Evolutionary conservation across 2,888 invertebrate species (phyloP).

Genomic region (Escarpia spicata): DNA sequence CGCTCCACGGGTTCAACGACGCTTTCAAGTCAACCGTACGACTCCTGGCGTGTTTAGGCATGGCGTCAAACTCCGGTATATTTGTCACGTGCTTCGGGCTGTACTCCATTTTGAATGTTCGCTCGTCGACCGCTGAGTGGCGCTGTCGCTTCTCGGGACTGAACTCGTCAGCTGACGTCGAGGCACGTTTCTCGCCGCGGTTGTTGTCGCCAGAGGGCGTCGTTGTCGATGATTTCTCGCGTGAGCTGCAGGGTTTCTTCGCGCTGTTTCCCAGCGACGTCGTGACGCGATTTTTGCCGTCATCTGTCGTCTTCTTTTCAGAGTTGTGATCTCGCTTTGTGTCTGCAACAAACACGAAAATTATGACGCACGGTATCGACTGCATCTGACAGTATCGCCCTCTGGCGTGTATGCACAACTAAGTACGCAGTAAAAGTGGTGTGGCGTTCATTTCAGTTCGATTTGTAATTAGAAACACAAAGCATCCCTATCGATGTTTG

Average conservation of each 20-base stretch:
- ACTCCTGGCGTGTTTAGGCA: neutral
- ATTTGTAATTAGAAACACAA: too few relatives aligned
- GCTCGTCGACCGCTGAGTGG: neutral
- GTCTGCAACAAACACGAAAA: neutral
- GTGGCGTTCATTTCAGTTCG: neutral
- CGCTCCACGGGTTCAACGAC: constrained; percentile 13
- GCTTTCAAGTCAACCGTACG: neutral
- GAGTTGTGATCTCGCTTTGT: neutral
- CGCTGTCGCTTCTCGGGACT: neutral
- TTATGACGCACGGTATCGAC: neutral
- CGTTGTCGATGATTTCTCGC: neutral
- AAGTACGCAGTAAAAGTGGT: neutral
- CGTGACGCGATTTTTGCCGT: neutral
- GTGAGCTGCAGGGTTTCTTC: constrained; percentile 8
- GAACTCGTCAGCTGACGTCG: neutral
- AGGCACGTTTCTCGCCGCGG: neutral
- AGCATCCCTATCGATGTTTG: too few relatives aligned
- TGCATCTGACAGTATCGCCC: neutral
- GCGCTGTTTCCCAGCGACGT: neutral
- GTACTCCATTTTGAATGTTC: neutral
- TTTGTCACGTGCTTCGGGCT: neutral
- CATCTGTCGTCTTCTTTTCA: neutral
- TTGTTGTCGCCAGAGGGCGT: neutral
- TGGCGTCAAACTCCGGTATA: neutral
- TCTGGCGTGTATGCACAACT: too few relatives aligned